Conservation (phyloP, 2,113 vertebrate species). For the Neogale vison region DNA sequence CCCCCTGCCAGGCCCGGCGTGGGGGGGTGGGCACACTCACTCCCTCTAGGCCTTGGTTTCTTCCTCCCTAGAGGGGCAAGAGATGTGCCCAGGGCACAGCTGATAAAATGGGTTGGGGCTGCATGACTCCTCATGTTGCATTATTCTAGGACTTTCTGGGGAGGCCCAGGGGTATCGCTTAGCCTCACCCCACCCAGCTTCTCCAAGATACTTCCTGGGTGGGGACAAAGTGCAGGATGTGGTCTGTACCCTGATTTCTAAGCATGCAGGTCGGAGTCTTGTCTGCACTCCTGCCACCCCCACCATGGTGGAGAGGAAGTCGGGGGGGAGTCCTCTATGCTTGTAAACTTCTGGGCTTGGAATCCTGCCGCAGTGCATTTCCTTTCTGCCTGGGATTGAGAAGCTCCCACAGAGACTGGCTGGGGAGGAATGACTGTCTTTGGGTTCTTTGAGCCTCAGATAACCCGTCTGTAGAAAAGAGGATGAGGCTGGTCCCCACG, state of each 20-base stretch:
- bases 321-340: background rate
- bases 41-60: background rate
- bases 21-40: background rate
- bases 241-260: conserved; percentile 42
- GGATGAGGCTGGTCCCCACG: background rate
- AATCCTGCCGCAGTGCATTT: background rate
- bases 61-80: background rate
- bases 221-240: conserved; percentile 10
- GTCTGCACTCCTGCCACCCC: background rate
- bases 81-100: background rate
- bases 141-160: background rate
- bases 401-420: background rate
- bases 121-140: background rate
- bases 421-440: background rate
- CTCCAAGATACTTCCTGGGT: conserved; percentile 26
- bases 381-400: background rate
- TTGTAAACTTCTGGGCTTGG: background rate
- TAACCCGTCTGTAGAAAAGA: background rate
- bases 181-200: background rate
- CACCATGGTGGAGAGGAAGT: background rate
- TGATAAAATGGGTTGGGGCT: background rate
- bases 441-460: background rate
- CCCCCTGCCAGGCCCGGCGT: no score
- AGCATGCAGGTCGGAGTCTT: background rate
- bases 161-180: background rate